Evolutionary conservation across 2,113 vertebrate species (phyloP).

Genomic region (Athene cunicularia): DNA sequence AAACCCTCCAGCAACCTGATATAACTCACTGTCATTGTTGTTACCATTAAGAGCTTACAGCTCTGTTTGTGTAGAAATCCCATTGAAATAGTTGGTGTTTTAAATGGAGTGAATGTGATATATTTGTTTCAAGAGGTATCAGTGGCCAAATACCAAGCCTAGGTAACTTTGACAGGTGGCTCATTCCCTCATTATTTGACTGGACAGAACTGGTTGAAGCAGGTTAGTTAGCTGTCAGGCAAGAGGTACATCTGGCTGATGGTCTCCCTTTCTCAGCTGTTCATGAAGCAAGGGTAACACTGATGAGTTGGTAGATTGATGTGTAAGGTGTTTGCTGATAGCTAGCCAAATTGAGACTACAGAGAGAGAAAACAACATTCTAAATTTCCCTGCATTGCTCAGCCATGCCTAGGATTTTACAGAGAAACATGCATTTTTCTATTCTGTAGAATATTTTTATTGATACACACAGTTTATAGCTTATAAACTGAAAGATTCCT

Average conservation of each 20-base stretch:
- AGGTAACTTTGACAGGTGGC: neutral
- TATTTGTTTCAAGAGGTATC: neutral
- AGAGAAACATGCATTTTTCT: neutral
- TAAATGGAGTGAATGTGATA: neutral
- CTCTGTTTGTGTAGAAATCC: neutral
- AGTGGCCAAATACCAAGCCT: neutral
- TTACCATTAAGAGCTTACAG: neutral
- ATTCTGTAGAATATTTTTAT: neutral
- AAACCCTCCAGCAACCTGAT: neutral
- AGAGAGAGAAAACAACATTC: neutral
- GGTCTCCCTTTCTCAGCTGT: neutral
- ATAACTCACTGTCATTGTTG: neutral
- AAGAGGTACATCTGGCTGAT: neutral
- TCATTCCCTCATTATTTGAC: neutral
- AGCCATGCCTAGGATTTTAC: neutral
- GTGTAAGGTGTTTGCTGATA: neutral
- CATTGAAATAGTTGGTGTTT: neutral
- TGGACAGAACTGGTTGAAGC: neutral
- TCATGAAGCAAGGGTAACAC: neutral
- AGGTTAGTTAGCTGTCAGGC: neutral
- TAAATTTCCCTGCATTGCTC: rapidly evolving
- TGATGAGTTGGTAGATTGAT: neutral
- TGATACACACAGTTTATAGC: neutral
- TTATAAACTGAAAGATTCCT: neutral
- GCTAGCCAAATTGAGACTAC: neutral